These are phyloP conservation scores for Cistogaster globosa DNA, from an alignment of 2,888 invertebrate species.

Conservation along the genomic window DNA sequence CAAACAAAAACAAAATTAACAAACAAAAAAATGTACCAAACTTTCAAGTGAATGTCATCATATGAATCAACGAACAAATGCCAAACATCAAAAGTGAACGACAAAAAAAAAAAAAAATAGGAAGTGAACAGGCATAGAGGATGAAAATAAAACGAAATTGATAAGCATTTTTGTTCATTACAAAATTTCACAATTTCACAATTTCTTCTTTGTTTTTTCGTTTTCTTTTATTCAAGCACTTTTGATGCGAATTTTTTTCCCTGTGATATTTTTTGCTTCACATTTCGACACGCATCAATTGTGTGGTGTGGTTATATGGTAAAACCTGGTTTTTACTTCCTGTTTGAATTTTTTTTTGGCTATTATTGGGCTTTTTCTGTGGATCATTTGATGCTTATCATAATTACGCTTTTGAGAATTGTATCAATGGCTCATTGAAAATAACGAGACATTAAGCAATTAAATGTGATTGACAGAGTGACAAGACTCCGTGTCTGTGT, in stretches of 20 bases:
- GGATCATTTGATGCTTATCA: conserved; percentile 63
- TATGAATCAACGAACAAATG: neutral
- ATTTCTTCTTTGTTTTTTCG: no score
- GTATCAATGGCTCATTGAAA: conserved; percentile 69
- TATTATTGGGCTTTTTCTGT: conserved; percentile 7
- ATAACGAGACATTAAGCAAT: conserved; percentile 71
- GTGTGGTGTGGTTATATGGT: conserved; percentile 48
- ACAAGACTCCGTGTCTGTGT: conserved; percentile 46
- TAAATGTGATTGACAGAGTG: conserved; percentile 71
- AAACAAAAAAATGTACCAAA: neutral
- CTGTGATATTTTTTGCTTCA: neutral
- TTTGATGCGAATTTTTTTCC: conserved; percentile 14
- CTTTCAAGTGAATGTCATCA: neutral
- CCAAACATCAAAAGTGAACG: conserved; percentile 40
- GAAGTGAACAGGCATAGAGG: neutral
- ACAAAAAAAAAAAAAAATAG: conserved; percentile 14
- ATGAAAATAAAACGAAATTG: conserved; percentile 37
- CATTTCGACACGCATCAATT: conserved; percentile 62
- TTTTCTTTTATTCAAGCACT: conserved; percentile 11
- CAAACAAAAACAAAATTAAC: neutral
- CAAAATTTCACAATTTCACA: conserved; percentile 10
- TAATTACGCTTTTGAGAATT: conserved; percentile 68
- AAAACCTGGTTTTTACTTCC: conserved; percentile 57
- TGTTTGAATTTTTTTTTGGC: conserved; percentile 5
- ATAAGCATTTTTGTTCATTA: conserved; percentile 8